These are phyloP conservation scores for Eupelmus urozonus DNA, from an alignment of 2,888 invertebrate genomes.

Conservation along the genomic window DNA sequence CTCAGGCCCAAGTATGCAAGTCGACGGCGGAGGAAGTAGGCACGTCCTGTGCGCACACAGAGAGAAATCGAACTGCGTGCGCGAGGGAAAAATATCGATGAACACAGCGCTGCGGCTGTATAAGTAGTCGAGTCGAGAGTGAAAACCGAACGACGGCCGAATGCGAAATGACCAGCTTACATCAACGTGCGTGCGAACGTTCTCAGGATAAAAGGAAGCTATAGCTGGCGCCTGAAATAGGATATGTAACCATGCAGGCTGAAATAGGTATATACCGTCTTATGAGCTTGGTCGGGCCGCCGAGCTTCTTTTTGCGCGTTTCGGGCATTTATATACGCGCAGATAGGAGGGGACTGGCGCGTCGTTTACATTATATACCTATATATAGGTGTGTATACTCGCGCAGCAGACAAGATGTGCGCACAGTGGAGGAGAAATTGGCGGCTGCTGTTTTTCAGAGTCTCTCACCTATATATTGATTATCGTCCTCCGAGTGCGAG, in stretches of 20 bases:
- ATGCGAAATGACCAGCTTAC: no score
- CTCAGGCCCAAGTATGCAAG: background rate
- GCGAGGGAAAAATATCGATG: background rate
- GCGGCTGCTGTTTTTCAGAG: no score
- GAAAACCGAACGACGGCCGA: no score
- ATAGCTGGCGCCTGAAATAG: background rate
- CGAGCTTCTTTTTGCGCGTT: constrained; percentile 40
- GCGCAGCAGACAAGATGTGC: no score
- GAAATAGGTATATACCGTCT: constrained; percentile 41
- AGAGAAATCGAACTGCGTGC: no score
- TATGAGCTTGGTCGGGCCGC: constrained; percentile 3
- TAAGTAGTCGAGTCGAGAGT: no score
- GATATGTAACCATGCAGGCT: no score
- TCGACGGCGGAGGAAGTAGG: background rate
- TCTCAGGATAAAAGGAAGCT: background rate
- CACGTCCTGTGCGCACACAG: background rate
- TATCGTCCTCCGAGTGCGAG: no score
- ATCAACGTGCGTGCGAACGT: no score
- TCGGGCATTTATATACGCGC: constrained; percentile 19
- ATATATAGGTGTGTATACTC: no score
- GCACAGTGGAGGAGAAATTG: no score
- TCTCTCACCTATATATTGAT: no score
- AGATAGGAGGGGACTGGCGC: background rate
- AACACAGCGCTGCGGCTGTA: background rate
- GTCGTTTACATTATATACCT: background rate